These are phyloP conservation scores for Chromis chromis DNA, from an alignment of 2,797 vertebrate species.

Conservation along the genomic window DNA sequence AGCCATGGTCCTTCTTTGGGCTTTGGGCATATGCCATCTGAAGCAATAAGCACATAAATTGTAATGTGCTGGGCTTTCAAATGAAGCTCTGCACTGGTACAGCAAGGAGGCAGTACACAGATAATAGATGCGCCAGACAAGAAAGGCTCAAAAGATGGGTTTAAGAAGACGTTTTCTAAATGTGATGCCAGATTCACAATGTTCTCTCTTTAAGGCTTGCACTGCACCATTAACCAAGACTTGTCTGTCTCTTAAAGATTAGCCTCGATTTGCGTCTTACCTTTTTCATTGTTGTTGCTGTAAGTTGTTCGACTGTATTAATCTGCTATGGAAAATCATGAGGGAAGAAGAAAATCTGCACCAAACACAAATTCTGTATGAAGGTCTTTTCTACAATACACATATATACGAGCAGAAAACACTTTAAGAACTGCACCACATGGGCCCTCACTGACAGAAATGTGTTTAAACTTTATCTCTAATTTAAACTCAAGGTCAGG, in stretches of 20 bases:
- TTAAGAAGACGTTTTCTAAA: slow-evolving; percentile 6
- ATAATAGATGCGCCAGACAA: slow-evolving; percentile 18
- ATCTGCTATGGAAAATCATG: neutral
- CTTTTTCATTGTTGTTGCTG: slow-evolving; percentile 1
- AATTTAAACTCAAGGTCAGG: slow-evolving; percentile 1
- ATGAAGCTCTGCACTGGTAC: slow-evolving; percentile 11
- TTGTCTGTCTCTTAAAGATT: neutral
- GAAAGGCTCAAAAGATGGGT: neutral
- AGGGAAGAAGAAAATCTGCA: neutral
- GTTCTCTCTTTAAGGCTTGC: neutral
- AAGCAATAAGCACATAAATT: slow-evolving; percentile 49
- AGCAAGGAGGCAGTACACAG: slow-evolving; percentile 6
- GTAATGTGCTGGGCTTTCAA: slow-evolving; percentile 25
- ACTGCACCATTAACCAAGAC: neutral
- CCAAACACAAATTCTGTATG: neutral
- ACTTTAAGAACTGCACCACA: neutral
- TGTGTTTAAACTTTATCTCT: neutral
- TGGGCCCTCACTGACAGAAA: neutral
- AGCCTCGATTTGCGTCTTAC: neutral
- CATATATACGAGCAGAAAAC: neutral
- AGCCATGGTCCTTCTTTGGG: slow-evolving; percentile 41
- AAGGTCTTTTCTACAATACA: neutral
- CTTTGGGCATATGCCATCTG: slow-evolving; percentile 32
- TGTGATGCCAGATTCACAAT: slow-evolving; percentile 2
- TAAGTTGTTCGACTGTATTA: neutral